Evolutionary conservation across 1,140 invertebrate genomes (phyloP).

Genomic region (Drosophila repletoides): DNA sequence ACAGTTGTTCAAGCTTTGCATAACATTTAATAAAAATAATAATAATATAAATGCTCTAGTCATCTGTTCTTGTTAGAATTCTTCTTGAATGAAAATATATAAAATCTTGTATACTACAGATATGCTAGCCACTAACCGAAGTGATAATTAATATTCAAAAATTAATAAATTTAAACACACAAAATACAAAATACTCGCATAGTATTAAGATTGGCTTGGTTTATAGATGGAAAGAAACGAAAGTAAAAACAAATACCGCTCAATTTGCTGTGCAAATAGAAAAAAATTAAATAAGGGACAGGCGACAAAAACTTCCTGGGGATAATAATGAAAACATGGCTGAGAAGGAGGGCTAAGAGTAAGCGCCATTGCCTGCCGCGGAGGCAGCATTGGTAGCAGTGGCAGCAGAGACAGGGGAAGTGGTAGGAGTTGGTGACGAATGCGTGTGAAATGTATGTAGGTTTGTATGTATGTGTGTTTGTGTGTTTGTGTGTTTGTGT

Average conservation of each 20-base stretch:
- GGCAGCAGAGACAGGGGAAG: neutral
- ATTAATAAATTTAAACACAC: no score
- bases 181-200: neutral
- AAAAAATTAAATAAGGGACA: conserved; percentile 60
- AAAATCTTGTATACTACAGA: no score
- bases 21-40: neutral
- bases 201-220: neutral
- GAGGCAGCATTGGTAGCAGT: neutral
- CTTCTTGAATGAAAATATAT: no score
- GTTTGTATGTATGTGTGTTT: no score
- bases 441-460: conserved; percentile 29
- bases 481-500: no score
- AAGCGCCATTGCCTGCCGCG: neutral
- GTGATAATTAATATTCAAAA: no score
- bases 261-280: conserved; percentile 72
- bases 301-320: conserved; percentile 33
- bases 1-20: neutral
- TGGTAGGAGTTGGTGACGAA: conserved; percentile 1
- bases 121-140: no score
- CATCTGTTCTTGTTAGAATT: no score
- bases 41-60: no score
- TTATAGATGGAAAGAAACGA: conserved; percentile 15
- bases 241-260: conserved; percentile 68
- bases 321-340: conserved; percentile 25
- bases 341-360: conserved; percentile 9